Evolutionary conservation across 64 coral and sea anemone species (phyloP), one percentile per base, ranked within the genome.

Genomic region (Stichodactyla mertensii): DNA sequence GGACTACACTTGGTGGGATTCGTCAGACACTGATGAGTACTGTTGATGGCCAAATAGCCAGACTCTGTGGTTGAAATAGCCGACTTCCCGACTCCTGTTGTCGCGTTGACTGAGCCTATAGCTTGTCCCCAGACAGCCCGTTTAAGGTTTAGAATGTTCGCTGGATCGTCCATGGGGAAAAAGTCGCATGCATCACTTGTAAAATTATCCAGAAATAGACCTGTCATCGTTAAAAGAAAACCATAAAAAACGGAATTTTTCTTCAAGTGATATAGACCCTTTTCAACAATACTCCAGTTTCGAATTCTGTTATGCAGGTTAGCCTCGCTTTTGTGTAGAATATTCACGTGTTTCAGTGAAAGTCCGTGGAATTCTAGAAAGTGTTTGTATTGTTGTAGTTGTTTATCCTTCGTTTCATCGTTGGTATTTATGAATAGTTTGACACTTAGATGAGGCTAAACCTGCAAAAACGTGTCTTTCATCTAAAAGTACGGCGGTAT

Each of bases 201-300:
- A 16, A 89, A 53, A 36, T 89, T 74, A 13, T 89, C 80, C 8
- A 83, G 56, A 16, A 64, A 85, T 7, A 85, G 7, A 26, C 57
- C 79, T 89, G 16, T 11, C 16, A 54, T 59, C 31, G 23, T 23
- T 8, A 31, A 67, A 86, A 51, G 60, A 27, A 6, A 45, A 16
- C 52, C 24, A 77, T 19, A 19, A 16, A 78, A 78, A 9, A 6
- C 13, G 62, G 6, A 6, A 20, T 16, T 11, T 58, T 58, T 4
- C 56, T 58, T 6, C 9, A 15, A 11, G 56, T 58, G 6, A 5
- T 58, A 11, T 3, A 58, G 8, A 58, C 56, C 14, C 8, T 2
- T 58, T 58, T 3, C 56, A 58, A 58, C 9, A 11, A 4, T 45
- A 45, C 36, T 45, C 36, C 36, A 45, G 36, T 45, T 45, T 45